These are phyloP conservation scores for Antechinus stuartii DNA, from an alignment of 2,113 vertebrate genomes.

Conservation along the genomic window DNA sequence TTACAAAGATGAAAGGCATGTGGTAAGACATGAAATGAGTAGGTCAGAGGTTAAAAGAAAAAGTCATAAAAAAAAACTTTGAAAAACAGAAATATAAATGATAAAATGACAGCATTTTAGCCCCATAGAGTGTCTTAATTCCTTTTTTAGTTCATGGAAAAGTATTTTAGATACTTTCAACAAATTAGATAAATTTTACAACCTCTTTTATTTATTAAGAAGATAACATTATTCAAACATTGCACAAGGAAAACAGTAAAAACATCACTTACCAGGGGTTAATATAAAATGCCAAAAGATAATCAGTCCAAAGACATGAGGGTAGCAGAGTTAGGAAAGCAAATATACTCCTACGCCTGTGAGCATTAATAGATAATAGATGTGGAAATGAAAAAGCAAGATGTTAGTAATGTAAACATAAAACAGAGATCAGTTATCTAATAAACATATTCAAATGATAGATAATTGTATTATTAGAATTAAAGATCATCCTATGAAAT, in stretches of 20 bases:
- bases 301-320: slow-evolving; percentile 99
- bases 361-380: slow-evolving; percentile 91
- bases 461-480: slow-evolving; percentile 58
- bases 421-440: slow-evolving; percentile 79
- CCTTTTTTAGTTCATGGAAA: slow-evolving; percentile 39
- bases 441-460: slow-evolving; percentile 63
- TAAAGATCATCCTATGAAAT: slow-evolving; percentile 48
- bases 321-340: slow-evolving; percentile 99
- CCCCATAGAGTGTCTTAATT: slow-evolving; percentile 6
- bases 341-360: slow-evolving; percentile 99
- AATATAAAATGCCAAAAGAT: slow-evolving; percentile 99
- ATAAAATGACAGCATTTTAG: slow-evolving; percentile 24
- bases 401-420: slow-evolving; percentile 85
- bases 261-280: slow-evolving; percentile 99
- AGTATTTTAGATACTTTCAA: slow-evolving; percentile 46
- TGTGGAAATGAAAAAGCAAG: slow-evolving; percentile 88
- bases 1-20: slow-evolving; percentile 1
- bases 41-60: slow-evolving; percentile 20
- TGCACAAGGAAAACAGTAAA: slow-evolving; percentile 78
- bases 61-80: background rate
- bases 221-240: slow-evolving; percentile 70
- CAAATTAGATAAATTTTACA: slow-evolving; percentile 56
- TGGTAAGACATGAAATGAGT: background rate
- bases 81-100: slow-evolving; percentile 5
- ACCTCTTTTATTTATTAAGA: slow-evolving; percentile 61